A percentile compares a stretch with the other conserved stretches of the same genome.
Conservation (phyloP, 1,140 invertebrate species). For the Atta texana region DNA sequence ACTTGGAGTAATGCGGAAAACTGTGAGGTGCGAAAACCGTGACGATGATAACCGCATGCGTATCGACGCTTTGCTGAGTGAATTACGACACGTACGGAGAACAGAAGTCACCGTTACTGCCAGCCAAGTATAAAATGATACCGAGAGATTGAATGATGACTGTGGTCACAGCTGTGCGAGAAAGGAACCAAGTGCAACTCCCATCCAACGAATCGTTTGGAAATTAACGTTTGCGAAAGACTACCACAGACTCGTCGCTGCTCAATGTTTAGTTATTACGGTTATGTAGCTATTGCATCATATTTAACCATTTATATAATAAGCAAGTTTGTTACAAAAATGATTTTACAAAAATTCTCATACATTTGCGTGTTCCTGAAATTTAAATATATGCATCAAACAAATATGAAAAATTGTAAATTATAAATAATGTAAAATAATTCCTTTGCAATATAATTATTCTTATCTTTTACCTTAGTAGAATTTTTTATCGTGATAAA, state of each 20-base stretch:
- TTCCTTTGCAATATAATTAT: neutral
- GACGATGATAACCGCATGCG: constrained; percentile 42
- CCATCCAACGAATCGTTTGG: constrained; percentile 7
- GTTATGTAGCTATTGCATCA: neutral
- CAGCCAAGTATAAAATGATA: constrained; percentile 65
- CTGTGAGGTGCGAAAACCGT: constrained; percentile 55
- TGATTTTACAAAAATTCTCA: neutral
- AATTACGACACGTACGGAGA: constrained; percentile 27
- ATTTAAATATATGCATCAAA: constrained; percentile 6
- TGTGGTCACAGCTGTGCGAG: constrained; percentile 2
- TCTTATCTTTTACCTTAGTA: constrained; percentile 9
- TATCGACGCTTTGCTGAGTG: neutral
- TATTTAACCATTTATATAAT: constrained; percentile 54
- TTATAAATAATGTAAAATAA: constrained; percentile 6
- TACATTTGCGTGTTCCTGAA: too few species aligned
- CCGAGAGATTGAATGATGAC: constrained; percentile 60
- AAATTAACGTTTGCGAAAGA: constrained; percentile 32
- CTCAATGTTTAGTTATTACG: neutral
- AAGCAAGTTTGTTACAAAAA: constrained; percentile 55
- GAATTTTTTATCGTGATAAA: neutral
- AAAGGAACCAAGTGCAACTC: constrained; percentile 23
- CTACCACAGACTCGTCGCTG: neutral
- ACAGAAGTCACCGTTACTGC: constrained; percentile 58
- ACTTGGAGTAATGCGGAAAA: constrained; percentile 55
- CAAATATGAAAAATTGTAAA: neutral